phyloP scores from a whole-genome alignment of 2,797 vertebrate species.

The Argyrosomus regius region DNA sequence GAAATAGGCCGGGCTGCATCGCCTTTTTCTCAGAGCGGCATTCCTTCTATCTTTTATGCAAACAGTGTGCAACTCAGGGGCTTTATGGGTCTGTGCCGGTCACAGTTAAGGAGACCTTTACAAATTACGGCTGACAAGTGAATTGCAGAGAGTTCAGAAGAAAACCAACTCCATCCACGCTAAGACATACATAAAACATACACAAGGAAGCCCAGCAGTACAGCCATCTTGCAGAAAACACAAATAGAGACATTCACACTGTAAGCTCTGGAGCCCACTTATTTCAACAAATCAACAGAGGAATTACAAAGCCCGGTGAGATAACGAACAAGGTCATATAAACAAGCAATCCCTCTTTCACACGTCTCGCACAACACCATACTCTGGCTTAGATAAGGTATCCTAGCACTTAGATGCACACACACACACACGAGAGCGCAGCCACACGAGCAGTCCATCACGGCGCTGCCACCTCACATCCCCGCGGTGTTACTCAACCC shows the following conservation, averaged over 20 bases:
- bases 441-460: conserved; percentile 60
- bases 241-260: neutral
- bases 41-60: conserved; percentile 69
- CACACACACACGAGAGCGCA: conserved; percentile 9
- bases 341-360: conserved; percentile 63
- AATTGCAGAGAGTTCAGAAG: conserved; percentile 50
- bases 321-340: conserved; percentile 71
- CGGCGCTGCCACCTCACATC: conserved; percentile 49
- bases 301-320: conserved; percentile 62
- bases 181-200: conserved; percentile 19
- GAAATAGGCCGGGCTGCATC: conserved; percentile 35
- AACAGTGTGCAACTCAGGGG: conserved; percentile 59
- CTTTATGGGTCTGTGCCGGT: conserved; percentile 48
- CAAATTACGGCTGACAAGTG: conserved; percentile 72
- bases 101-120: conserved; percentile 72
- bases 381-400: conserved; percentile 63
- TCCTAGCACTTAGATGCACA: conserved; percentile 28
- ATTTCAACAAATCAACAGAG: conserved; percentile 63
- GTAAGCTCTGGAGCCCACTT: conserved; percentile 13
- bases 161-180: conserved; percentile 23
- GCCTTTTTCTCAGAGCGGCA: conserved; percentile 50
- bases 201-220: conserved; percentile 13
- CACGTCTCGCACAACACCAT: conserved; percentile 43
- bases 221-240: conserved; percentile 20
- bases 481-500: conserved; percentile 66